Evolutionary conservation across 1,140 invertebrate species (phyloP).

Genomic region (Calliphora vicina): DNA sequence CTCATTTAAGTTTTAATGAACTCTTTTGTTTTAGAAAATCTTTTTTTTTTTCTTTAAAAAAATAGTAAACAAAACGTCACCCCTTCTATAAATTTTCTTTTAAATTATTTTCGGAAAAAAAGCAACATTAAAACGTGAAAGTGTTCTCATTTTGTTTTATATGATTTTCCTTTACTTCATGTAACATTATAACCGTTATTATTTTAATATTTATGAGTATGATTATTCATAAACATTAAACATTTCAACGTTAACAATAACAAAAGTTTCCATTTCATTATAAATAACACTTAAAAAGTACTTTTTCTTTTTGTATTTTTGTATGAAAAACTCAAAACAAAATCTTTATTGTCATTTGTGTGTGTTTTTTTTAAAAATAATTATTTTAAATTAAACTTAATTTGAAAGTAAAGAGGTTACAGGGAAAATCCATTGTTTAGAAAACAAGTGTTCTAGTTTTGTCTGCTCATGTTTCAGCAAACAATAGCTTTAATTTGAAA

Average conservation of each 20-base stretch:
- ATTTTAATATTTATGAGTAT: not conserved
- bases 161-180: not conserved
- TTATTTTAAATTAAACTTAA: too few relatives aligned
- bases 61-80: too few relatives aligned
- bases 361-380: too few relatives aligned
- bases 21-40: too few relatives aligned
- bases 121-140: not conserved
- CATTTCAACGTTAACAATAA: not conserved
- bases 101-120: too few relatives aligned
- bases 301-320: not conserved
- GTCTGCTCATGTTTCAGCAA: not conserved
- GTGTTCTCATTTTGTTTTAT: not conserved
- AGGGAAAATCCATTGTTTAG: not conserved
- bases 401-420: too few relatives aligned
- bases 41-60: too few relatives aligned
- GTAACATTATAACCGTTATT: too few relatives aligned
- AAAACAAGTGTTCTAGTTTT: not conserved
- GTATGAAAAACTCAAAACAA: not conserved
- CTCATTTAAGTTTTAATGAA: too few relatives aligned
- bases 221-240: not conserved
- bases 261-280: not conserved
- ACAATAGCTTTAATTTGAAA: not conserved
- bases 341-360: too few relatives aligned
- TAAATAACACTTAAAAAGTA: not conserved
- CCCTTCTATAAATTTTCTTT: too few relatives aligned